A percentile compares a stretch with the other conserved stretches of the same genome.
phyloP scores from a whole-genome alignment of 2,113 vertebrate species.

The Speoplatyrhinus poulsoni region DNA sequence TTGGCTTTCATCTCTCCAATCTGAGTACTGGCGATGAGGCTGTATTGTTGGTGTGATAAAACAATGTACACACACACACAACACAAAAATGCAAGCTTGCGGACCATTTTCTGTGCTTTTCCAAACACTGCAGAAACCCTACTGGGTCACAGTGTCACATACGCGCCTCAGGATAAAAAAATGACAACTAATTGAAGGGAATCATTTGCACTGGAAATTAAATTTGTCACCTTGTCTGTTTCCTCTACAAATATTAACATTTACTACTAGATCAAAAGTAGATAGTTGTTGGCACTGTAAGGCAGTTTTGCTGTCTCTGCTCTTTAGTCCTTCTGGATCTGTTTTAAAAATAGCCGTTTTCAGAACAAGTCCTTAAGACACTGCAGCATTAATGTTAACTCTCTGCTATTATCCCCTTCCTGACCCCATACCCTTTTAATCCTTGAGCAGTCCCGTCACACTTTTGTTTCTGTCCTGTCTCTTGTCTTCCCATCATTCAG shows the following conservation, averaged over 20 bases:
- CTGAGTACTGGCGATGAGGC: constrained; percentile 7
- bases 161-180: too few species aligned
- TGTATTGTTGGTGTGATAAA: constrained; percentile 17
- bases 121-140: neutral
- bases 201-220: neutral
- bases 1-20: constrained; percentile 34
- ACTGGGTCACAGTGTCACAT: neutral
- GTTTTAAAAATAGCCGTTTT: neutral
- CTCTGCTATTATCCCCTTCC: neutral
- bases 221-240: neutral
- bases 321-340: neutral
- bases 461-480: neutral
- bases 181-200: too few species aligned
- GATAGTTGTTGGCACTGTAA: neutral
- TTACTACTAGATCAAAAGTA: neutral
- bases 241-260: too few species aligned
- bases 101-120: neutral
- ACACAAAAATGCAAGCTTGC: neutral
- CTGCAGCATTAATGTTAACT: neutral
- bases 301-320: too few species aligned
- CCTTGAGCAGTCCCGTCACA: neutral
- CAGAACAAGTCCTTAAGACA: neutral
- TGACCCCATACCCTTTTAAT: neutral
- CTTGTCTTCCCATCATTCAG: neutral
- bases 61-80: constrained; percentile 20